Evolutionary conservation across 92 coral and sea anemone genomes (phyloP).

Genomic region (Parazoanthus darwini): DNA sequence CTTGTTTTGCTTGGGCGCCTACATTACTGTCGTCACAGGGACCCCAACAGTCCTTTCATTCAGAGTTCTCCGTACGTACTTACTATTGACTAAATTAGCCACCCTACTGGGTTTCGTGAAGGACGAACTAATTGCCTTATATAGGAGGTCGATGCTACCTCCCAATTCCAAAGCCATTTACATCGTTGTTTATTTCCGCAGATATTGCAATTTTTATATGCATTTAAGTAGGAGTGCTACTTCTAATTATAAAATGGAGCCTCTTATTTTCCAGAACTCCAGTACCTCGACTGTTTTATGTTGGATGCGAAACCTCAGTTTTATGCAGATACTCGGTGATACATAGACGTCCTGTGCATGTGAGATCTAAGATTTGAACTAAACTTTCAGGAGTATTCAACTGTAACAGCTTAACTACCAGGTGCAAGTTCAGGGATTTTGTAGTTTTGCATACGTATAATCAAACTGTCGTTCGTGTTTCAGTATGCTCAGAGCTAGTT

Average conservation of each 20-base stretch:
- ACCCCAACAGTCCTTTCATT: not conserved
- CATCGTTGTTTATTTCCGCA: no score
- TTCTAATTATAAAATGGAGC: no score
- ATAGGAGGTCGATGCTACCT: not conserved
- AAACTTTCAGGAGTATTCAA: not conserved
- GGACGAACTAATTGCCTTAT: not conserved
- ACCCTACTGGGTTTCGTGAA: not conserved
- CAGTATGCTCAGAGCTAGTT: not conserved
- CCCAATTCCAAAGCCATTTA: not conserved
- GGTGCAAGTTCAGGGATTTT: not conserved
- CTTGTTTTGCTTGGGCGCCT: not conserved
- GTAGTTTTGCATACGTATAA: not conserved
- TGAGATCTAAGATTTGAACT: not conserved
- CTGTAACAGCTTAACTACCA: not conserved
- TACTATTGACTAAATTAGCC: not conserved
- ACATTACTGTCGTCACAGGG: not conserved
- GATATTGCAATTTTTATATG: not conserved
- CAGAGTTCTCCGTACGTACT: not conserved
- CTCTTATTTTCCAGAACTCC: not conserved
- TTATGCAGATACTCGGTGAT: not conserved
- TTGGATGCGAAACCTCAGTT: not conserved
- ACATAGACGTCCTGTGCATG: not conserved
- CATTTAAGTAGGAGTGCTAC: not conserved
- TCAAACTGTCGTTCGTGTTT: not conserved
- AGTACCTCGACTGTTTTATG: not conserved